Evolutionary conservation across 1,140 invertebrate genomes (phyloP).

Genomic region (Solen grandis): DNA sequence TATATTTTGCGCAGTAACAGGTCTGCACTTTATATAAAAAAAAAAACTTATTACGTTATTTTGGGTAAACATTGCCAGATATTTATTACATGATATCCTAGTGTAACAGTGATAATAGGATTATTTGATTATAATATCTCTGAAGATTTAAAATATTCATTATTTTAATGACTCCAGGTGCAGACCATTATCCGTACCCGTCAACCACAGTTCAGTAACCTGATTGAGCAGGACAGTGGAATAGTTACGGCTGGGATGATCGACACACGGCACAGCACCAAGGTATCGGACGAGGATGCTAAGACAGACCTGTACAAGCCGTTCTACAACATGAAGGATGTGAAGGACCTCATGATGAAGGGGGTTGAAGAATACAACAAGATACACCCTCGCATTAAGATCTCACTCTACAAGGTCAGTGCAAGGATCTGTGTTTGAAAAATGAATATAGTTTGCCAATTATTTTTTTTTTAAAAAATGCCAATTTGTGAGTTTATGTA

Average conservation of each 20-base stretch:
- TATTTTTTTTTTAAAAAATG: constrained; percentile 14
- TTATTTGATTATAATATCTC: too few relatives aligned
- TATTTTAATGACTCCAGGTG: too few relatives aligned
- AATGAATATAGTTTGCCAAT: too few relatives aligned
- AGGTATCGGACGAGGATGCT: constrained; percentile 72
- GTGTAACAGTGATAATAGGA: too few relatives aligned
- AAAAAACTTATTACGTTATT: too few relatives aligned
- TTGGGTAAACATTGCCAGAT: too few relatives aligned
- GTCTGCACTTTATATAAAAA: too few relatives aligned
- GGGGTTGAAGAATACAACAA: constrained; percentile 80
- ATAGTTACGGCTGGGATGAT: constrained; percentile 78
- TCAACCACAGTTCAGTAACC: constrained; percentile 77
- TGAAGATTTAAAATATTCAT: too few relatives aligned
- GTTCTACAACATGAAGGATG: constrained; percentile 60
- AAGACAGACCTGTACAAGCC: constrained; percentile 76
- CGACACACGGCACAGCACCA: constrained; percentile 69
- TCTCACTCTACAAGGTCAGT: constrained; percentile 77
- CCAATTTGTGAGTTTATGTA: neutral
- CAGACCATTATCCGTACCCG: constrained; percentile 65
- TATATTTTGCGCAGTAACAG: too few relatives aligned
- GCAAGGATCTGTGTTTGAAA: too few relatives aligned
- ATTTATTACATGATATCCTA: too few relatives aligned
- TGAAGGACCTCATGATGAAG: constrained; percentile 73
- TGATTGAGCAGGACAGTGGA: constrained; percentile 80
- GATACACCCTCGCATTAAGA: constrained; percentile 76